Evolutionary conservation across 2,113 vertebrate genomes (phyloP).

Genomic region (Poecile atricapillus): DNA sequence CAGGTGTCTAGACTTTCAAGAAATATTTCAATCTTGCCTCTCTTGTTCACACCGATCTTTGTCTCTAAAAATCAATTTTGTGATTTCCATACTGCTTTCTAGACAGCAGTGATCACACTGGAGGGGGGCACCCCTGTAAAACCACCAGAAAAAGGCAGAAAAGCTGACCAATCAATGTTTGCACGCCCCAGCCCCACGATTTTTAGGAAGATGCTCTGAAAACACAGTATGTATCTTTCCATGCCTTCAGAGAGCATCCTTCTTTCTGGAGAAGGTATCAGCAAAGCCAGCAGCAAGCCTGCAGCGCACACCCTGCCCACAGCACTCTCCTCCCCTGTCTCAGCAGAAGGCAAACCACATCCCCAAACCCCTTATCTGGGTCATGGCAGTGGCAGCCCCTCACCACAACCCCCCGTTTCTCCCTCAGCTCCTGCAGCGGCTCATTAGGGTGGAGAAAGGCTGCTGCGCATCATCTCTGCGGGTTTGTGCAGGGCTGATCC

Average conservation of each 20-base stretch:
- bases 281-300: not conserved
- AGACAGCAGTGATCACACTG: not conserved
- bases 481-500: slow-evolving; percentile 12
- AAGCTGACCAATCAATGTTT: not conserved
- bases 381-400: slow-evolving; percentile 15
- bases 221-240: not conserved
- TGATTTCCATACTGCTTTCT: not conserved
- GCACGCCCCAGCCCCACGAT: not conserved
- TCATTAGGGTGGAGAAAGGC: slow-evolving; percentile 52
- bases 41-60: not conserved
- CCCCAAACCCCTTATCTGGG: slow-evolving; percentile 40
- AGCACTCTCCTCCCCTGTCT: not conserved
- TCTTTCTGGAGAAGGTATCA: not conserved
- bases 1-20: not conserved
- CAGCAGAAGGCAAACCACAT: not conserved
- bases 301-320: not conserved
- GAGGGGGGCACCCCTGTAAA: not conserved
- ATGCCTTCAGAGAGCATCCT: not conserved
- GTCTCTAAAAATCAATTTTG: not conserved
- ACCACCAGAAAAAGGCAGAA: not conserved
- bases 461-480: not conserved
- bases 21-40: not conserved
- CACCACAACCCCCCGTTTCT: not conserved
- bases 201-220: not conserved
- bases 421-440: not conserved